phyloP scores from a whole-genome alignment of 2,888 invertebrate species.

The Drosophila barbarae region DNA sequence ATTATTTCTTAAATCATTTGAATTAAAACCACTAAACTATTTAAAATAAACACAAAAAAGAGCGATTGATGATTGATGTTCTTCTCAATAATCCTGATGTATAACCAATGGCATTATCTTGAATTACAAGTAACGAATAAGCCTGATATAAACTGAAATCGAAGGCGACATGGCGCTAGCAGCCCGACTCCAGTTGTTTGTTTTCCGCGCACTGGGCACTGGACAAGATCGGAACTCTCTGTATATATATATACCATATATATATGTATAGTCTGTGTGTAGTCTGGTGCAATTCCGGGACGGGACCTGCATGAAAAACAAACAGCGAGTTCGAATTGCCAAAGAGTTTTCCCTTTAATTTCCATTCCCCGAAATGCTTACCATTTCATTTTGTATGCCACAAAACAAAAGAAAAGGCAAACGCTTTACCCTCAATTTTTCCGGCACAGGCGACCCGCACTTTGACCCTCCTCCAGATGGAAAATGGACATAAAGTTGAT shows the following conservation, averaged over 20 bases:
- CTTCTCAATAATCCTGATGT: background rate
- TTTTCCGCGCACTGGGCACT: background rate
- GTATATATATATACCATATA: background rate
- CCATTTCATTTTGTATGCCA: constrained; percentile 3
- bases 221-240: constrained; percentile 5
- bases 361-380: constrained; percentile 2
- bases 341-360: constrained; percentile 52
- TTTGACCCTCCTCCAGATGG: constrained; percentile 11
- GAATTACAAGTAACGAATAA: background rate
- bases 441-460: constrained; percentile 33
- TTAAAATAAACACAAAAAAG: too few species aligned
- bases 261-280: constrained; percentile 1
- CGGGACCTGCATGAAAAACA: constrained; percentile 46
- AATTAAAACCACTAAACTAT: too few species aligned
- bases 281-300: constrained; percentile 24
- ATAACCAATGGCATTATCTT: background rate
- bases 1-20: too few species aligned
- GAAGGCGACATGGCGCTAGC: constrained; percentile 6
- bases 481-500: constrained; percentile 43
- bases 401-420: constrained; percentile 9
- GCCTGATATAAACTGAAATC: background rate
- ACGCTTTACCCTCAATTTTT: constrained; percentile 9
- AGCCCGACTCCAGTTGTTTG: background rate
- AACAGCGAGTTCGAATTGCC: constrained; percentile 55
- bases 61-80: background rate